Base-by-base conservation (phyloP, 2,888 invertebrate species). In the Ectobius pallidus region DNA sequence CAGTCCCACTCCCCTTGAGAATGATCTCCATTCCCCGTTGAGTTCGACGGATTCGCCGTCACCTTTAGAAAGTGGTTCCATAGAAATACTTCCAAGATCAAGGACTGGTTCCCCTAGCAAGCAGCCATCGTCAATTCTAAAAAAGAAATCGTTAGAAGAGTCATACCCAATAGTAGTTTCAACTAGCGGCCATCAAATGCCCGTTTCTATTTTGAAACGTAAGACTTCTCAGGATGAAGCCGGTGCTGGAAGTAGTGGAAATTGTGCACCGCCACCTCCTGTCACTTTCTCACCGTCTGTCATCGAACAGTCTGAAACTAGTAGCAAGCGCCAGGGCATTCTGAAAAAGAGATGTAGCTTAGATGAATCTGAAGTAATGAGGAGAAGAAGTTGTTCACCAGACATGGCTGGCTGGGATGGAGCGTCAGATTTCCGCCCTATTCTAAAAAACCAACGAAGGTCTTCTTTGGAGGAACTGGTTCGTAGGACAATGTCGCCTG, bases 271-370 rank as follows among this genome's bases (percentile, higher is more conserved):
- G 27, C 61, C 75, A 16, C 70, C 71, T 44, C 92, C 92, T 11
- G 92, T 93, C 3, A 93, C 92, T n/a, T 92, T 92, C 83, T 92
- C 92, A 7, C 91, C 92, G 1, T 91, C 86, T 79, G 92, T 92
- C 71, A 83, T 91, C 63, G 92, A 93, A 79, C 87, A 88, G 18
- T 87, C 89, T 34, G 87, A 88, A 72, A 49, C 73, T 22, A 65
- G 74, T 22, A 44, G 62, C 25, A 62, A 49, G n/a, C 89, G 90
- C 70, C 92, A 92, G 81, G 93, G 93, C 61, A 94, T 94, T 80
- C 85, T 93, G 76, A 94, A 94, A 82, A 94, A 94, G 83, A 89
- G 93, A 39, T 89, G 92, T 72, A 94, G 94, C 79, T 85, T 94
- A 77, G 94, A 94, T 78, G 94, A 94, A 80, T 90, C 89, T 27